These are phyloP conservation scores for Eptatretus atami DNA, from an alignment of 2,797 vertebrate species.

Conservation along the genomic window DNA sequence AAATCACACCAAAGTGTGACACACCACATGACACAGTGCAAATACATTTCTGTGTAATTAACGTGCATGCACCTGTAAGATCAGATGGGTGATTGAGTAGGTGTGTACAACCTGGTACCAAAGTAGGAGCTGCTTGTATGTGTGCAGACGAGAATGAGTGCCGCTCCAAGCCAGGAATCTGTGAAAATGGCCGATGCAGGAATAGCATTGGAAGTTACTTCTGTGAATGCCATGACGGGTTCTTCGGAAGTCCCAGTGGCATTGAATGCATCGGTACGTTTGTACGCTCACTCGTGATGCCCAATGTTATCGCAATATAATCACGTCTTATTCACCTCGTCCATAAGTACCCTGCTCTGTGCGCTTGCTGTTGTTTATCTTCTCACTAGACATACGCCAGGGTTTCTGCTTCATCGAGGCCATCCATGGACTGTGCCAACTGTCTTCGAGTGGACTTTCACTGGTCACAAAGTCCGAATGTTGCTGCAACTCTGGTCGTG, in stretches of 20 bases:
- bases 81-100: background rate
- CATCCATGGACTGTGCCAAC: slow-evolving; percentile 54
- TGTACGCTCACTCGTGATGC: too few relatives aligned
- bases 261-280: slow-evolving; percentile 53
- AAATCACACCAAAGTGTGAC: too few relatives aligned
- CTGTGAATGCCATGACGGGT: slow-evolving; percentile 56
- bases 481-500: slow-evolving; percentile 46
- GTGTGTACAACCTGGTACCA: too few relatives aligned
- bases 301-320: background rate
- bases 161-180: slow-evolving; percentile 36
- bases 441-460: slow-evolving; percentile 37
- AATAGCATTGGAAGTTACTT: slow-evolving; percentile 54
- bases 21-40: background rate
- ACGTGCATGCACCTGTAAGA: too few relatives aligned
- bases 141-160: slow-evolving; percentile 58
- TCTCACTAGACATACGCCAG: slow-evolving; percentile 30
- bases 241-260: slow-evolving; percentile 34
- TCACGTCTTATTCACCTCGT: accelerated
- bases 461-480: slow-evolving; percentile 55
- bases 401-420: slow-evolving; percentile 57
- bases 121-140: too few relatives aligned
- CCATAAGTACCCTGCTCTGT: too few relatives aligned
- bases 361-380: background rate
- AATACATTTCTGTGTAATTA: background rate
- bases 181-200: slow-evolving; percentile 45